Base-by-base conservation (phyloP, 2,888 invertebrate genomes). In the Clanis bilineata region DNA sequence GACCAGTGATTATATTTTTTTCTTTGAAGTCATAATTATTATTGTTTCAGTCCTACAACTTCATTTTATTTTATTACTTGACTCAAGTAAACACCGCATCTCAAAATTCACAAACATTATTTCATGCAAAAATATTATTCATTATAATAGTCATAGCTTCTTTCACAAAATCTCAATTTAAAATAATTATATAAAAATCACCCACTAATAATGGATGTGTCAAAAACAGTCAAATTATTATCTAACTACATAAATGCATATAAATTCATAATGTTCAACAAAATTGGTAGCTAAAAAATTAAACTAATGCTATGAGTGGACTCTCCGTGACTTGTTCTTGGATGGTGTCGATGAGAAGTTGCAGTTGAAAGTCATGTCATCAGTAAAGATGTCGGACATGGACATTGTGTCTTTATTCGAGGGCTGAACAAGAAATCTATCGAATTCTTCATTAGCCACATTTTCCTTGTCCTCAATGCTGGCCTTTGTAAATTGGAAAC, bases 281-380 rank as follows among this genome's bases (percentile, higher is more conserved):
- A 56, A 61, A 61, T 56, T 60, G 66, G 62, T 65, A 61, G 63
- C 65, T 73, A 67, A 68, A 67, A 65, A 67, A 70, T 67, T 67
- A 58, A 66, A 63, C 61, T 65, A 67, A 23, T 62, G 61, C 57
- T 64, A 60, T 28, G 25, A 79, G 62, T 83, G 74, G 58, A 80
- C 71, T 71, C 82, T 85, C n/a, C 87, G 83, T 12, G 83, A 69
- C 70, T 91, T 90, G 65, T 83, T 91, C 66, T 91, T 92, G 1
- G 92, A 92, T 12, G 92, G 92, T 18, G 92, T 92, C 1, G 92
- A 92, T 2, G 92, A 90, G 63, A 89, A 92, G 61, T 92, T 92
- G 64, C 90, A 90, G 65, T 86, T 87, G 56, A 90, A 90, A 0
- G 89, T 83, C 77, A 92, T 76, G 21, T 92, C 92, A 1, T 92